A percentile compares a stretch with the other conserved stretches of the same genome.
Conservation (phyloP, 64 coral and sea anemone genomes). For the Montipora efflorescens region DNA sequence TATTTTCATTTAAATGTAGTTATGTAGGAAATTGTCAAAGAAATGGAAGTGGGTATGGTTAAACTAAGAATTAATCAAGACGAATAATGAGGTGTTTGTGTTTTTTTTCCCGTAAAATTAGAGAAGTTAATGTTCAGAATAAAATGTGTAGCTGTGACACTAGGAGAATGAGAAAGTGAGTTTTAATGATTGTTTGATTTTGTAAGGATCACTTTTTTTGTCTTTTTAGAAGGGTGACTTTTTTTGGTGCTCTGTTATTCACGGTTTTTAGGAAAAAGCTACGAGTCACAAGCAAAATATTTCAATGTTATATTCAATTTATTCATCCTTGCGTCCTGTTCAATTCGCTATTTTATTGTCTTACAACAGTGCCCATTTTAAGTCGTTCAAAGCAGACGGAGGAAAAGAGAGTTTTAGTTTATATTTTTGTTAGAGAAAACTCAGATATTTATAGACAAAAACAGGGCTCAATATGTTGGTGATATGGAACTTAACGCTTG, state of each 20-base stretch:
- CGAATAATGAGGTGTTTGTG: not conserved
- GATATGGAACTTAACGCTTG: slow-evolving; percentile 29
- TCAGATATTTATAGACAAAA: slow-evolving; percentile 67
- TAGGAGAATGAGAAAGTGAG: not conserved
- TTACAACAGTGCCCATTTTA: slow-evolving; percentile 44
- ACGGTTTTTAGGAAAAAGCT: slow-evolving; percentile 28
- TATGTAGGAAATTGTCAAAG: not conserved
- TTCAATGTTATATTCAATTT: slow-evolving; percentile 55
- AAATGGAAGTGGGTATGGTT: not conserved
- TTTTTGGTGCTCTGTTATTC: slow-evolving; percentile 24
- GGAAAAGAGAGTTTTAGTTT: slow-evolving; percentile 55
- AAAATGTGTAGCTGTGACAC: slow-evolving; percentile 3
- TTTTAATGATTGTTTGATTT: not conserved
- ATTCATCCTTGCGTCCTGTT: slow-evolving; percentile 48
- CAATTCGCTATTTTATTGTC: slow-evolving; percentile 56
- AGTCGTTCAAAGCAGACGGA: slow-evolving; percentile 24
- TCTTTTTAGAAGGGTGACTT: not conserved
- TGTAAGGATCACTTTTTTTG: not conserved
- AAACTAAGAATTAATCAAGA: not conserved
- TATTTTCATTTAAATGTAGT: not conserved
- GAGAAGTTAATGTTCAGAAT: slow-evolving; percentile 2
- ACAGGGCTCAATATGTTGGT: slow-evolving; percentile 43
- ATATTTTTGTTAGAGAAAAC: slow-evolving; percentile 67
- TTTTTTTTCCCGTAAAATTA: not conserved
- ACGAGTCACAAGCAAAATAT: slow-evolving; percentile 8